Evolutionary conservation across 2,888 invertebrate genomes (phyloP), one percentile per base, ranked within the genome.

Genomic region (Trimorus sp.): DNA sequence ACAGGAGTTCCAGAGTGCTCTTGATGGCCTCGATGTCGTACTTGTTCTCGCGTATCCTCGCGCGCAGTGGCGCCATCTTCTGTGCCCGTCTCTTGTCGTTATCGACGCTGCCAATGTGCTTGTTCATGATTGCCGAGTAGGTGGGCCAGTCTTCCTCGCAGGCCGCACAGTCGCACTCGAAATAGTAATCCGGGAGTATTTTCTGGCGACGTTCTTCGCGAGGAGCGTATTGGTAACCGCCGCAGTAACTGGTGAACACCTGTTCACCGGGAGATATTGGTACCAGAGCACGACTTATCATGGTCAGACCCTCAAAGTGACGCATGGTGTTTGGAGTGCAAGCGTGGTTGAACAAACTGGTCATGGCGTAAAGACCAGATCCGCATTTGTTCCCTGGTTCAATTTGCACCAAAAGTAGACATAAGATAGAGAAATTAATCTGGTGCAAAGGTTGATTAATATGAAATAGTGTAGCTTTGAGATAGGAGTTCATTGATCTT

Each of bases 1-100:
- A 87, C 7, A 92, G 84, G 69, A 91, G 86, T 37, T 87, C 83
- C 11, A 92, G 85, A 8, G 89, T 87, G 40, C 79, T 79, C 79
- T 89, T 91, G 0, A 91, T 90, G 1, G 91, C 90, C 8, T 90
- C 89, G 12, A 92, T 86, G 63, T 92, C 91, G n/a, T 91, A 91
- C 68, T 90, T 91, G 75, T 92, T 88, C 4, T 74, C 77, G 45
- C 87, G 58, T 26, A 92, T 85, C 80, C 89, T 86, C 40, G 88
- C 77, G 48, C 89, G 89, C 54, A 88, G 88, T 8, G 91, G 90
- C 69, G 88, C 89, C 75, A 92, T 73, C 70, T 85, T 88, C 45
- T 88, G 86, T 0, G 89, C 88, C 0, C 91, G 84, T n/a, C 80
- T 79, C 58, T 89, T 89, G 37, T 90, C 87, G 37, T 89, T 88